Base-by-base conservation (phyloP, 2,113 vertebrate species). In the Rhinogobius similis region DNA sequence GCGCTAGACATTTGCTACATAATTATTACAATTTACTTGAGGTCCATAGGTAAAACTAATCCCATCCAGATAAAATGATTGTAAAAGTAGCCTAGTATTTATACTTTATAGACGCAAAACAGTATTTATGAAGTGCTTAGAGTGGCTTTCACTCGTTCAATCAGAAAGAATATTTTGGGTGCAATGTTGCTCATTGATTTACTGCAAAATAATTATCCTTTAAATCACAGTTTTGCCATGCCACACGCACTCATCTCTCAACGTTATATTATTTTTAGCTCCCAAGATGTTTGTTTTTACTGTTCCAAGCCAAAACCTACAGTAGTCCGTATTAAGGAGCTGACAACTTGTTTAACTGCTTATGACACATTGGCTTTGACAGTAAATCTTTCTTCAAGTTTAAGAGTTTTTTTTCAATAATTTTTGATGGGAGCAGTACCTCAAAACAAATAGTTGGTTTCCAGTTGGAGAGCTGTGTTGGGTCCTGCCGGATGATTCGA, bases 401-500 rank as follows among this genome's bases (percentile, higher is more conserved):
- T 32, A 59, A 58, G 16, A 21, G 70, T 75, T 73, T 84, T 75
- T 73, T 84, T 73, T 62, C 75, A 23, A 50, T 21, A 26, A 0
- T 32, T 46, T 66, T 70, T 65, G 43, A 12, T 56, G 20, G 11
- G 12, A 13, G 23, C n/a, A 64, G 48, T 23, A 82, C 82, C 78
- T 89, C 73, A 74, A 73, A 87, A 82, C 74, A 75, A 82, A 82
- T 44, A 67, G 72, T 77, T 84, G 84, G 75, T 83, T 87, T 67
- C 27, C 75, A 79, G 69, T 80, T 73, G 65, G 44, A 68, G n/a
- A 75, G 75, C 64, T 77, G 79, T 89, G 89, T 91, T 82, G 48
- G 83, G 44, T 86, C 89, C 84, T 90, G 88, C 70, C 88, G 71
- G 76, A 82, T 86, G 79, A 80, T 86, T 73, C 84, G 82, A 46